A percentile compares a stretch with the other conserved stretches of the same genome.
Conservation (phyloP, 1,140 invertebrate genomes). For the Anoplolepis gracilipes region DNA sequence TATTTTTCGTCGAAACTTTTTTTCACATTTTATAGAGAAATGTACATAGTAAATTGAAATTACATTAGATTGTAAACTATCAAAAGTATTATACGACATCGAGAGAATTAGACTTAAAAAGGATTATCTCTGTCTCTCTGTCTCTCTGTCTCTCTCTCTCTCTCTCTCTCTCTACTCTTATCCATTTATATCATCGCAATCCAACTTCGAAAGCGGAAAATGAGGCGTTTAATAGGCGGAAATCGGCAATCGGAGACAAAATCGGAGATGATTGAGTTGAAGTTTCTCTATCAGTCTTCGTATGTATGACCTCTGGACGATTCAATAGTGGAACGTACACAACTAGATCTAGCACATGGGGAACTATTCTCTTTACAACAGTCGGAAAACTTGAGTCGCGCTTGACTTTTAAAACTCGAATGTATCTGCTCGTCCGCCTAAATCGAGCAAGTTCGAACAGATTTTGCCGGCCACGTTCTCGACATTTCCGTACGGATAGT, state of each 20-base stretch:
- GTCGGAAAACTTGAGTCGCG: conserved; percentile 62
- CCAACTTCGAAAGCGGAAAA: background rate
- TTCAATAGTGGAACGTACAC: conserved; percentile 35
- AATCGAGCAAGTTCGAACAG: conserved; percentile 60
- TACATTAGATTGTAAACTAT: background rate
- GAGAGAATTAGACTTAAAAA: background rate
- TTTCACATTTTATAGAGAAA: background rate
- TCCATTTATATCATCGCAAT: background rate
- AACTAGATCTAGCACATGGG: background rate
- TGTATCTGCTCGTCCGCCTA: conserved; percentile 39
- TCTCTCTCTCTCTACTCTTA: background rate
- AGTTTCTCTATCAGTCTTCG: conserved; percentile 54
- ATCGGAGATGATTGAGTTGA: conserved; percentile 29
- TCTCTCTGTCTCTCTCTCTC: no score
- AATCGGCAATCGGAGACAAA: conserved; percentile 58
- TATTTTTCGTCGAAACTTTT: background rate
- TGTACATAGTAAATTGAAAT: no score
- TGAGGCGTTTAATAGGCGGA: conserved; percentile 28
- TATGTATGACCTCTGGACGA: conserved; percentile 38
- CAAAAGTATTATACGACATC: background rate
- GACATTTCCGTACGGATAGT: conserved; percentile 61
- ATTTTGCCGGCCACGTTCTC: conserved; percentile 16
- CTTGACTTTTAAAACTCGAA: conserved; percentile 75
- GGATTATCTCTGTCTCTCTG: background rate
- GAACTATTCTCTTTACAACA: conserved; percentile 39